Percentiles rank a stretch among this genome's conserved stretches.
phyloP scores from a whole-genome alignment of 2,113 vertebrate species.

The Eulacestoma nigropectus region DNA sequence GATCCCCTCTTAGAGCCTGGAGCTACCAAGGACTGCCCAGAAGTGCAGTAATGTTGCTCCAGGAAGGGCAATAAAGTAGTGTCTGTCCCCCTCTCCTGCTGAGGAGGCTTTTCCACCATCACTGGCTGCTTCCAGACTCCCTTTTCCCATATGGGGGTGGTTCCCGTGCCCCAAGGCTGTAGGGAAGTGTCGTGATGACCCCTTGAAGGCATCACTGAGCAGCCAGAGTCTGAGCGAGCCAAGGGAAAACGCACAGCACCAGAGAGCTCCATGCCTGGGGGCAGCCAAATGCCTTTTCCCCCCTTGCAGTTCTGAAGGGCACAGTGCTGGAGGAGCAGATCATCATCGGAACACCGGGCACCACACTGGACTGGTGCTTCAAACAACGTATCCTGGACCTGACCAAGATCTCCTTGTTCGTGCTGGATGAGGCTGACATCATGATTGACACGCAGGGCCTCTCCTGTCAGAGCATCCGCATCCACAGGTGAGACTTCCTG shows the following conservation, averaged over 20 bases:
- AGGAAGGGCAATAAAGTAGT: rapidly evolving
- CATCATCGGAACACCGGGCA: constrained; percentile 74
- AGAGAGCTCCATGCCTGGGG: rapidly evolving
- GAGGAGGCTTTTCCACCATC: not conserved
- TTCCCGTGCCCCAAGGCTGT: not conserved
- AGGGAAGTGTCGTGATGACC: not conserved
- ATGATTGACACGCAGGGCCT: constrained; percentile 74
- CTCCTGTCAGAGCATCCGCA: constrained; percentile 71
- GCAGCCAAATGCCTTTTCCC: not conserved
- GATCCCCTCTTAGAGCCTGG: not conserved
- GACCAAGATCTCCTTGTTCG: constrained; percentile 62
- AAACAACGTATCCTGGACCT: constrained; percentile 60
- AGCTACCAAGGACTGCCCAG: not conserved
- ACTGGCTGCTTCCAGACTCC: not conserved
- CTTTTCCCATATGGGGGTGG: not conserved
- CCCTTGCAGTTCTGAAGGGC: constrained; percentile 50
- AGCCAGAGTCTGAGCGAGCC: not conserved
- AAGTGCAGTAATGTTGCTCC: no score
- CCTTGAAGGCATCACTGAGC: not conserved
- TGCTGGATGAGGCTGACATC: constrained; percentile 77
- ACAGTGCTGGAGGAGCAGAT: constrained; percentile 59
- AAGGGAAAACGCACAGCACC: not conserved
- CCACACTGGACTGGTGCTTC: constrained; percentile 77
- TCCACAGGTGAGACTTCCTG: constrained; percentile 62
- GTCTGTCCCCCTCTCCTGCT: not conserved